Conservation (phyloP, 2,888 invertebrate genomes). For the Parthenolecanium corni region DNA sequence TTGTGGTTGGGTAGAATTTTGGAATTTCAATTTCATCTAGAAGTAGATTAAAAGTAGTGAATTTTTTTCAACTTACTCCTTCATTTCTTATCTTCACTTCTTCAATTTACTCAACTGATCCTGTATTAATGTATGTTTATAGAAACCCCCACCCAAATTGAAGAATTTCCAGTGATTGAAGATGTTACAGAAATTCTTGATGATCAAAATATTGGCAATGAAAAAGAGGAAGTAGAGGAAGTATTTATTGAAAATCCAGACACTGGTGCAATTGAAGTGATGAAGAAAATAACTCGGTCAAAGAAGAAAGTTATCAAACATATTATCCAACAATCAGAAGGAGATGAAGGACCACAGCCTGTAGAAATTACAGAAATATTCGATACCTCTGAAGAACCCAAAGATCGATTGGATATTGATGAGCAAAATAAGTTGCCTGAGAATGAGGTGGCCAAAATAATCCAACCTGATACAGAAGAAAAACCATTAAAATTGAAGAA, state of each 20-base stretch:
- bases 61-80: not conserved
- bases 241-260: not conserved
- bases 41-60: not conserved
- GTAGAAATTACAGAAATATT: too few relatives aligned
- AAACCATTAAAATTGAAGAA: too few relatives aligned
- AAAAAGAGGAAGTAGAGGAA: not conserved
- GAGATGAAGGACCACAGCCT: too few relatives aligned
- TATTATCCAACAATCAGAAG: too few relatives aligned
- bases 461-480: slow-evolving; percentile 14
- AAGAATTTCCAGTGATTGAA: not conserved
- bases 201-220: too few relatives aligned
- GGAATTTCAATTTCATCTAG: not conserved
- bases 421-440: too few relatives aligned
- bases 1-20: too few relatives aligned
- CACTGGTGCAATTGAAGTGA: not conserved
- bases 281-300: not conserved
- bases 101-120: not conserved
- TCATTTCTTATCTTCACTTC: not conserved
- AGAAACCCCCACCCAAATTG: too few relatives aligned
- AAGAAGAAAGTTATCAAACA: slow-evolving; percentile 6
- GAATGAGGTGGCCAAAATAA: too few relatives aligned
- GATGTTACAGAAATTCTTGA: not conserved
- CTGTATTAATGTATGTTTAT: too few relatives aligned
- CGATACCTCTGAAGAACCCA: too few relatives aligned
- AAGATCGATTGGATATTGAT: too few relatives aligned